Base-by-base conservation (phyloP, 2,113 vertebrate genomes). In the Rafetus swinhoei region DNA sequence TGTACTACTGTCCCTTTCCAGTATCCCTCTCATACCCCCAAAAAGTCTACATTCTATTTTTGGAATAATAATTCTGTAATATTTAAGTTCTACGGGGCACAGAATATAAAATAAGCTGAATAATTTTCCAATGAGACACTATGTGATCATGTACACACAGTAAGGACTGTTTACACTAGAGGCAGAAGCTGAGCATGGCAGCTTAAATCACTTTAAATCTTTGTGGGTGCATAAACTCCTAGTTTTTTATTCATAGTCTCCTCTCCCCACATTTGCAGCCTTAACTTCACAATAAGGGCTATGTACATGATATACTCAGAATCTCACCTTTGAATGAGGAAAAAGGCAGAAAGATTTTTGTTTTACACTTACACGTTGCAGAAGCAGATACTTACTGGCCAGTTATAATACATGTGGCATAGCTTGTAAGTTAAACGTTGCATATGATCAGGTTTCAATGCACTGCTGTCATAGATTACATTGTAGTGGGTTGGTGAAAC, bases 351-450 rank as follows among this genome's bases (percentile, higher is more conserved):
- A 6, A 5, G 35, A 4, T 35, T 72, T 74, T 9, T 74, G 16
- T 74, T 74, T 74, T 45, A 35, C 45, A 50, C 22, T 77, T 77
- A 77, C 98, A 74, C 6, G 84, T 32, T 9, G 52, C 39, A 77
- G 76, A 57, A 84, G 10, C 39, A 60, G 82, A 16, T 83, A 97
- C 97, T 97, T 97, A 99, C 99, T 96, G 99, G 99, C 99, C 99
- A 99, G 97, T 99, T 99, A 92, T 99, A 99, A 93, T 99, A 99
- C 98, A 99, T 92, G 90, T 99, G 99, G 86, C 99, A 99, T 3
- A 99, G 97, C 80, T 99, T 99, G 97, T 99, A 99, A 3, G 99
- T 99, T 1, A 99, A 97, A 85, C 99, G 97, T 97, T 99, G 99
- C 94, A 99, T 97, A 13, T 99, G 98, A 95, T 99, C 99, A 0